Percentiles rank a stretch among this genome's conserved stretches.
phyloP scores from a whole-genome alignment of 2,888 invertebrate species.

The Anorthoa munda region DNA sequence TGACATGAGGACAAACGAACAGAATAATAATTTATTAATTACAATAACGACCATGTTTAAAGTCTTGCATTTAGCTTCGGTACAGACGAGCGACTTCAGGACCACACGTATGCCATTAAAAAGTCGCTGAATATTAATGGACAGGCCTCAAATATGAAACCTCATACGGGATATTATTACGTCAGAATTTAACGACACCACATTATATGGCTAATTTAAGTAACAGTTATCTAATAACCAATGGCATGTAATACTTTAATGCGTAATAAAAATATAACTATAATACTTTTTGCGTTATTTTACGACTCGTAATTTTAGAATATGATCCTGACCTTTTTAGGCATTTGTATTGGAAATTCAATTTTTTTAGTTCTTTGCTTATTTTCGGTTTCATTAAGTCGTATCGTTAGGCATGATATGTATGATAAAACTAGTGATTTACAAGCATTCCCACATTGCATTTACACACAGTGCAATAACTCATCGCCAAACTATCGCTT shows the following conservation, averaged over 20 bases:
- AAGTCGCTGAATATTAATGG: slow-evolving; percentile 58
- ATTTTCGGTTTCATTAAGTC: not conserved
- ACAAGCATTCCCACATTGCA: not conserved
- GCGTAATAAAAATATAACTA: slow-evolving; percentile 36
- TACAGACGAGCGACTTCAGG: slow-evolving; percentile 33
- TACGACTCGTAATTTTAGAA: slow-evolving; percentile 31
- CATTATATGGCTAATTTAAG: slow-evolving; percentile 39
- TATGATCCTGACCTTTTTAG: slow-evolving; percentile 20
- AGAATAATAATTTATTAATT: slow-evolving; percentile 61
- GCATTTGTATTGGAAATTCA: slow-evolving; percentile 14
- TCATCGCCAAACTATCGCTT: slow-evolving; percentile 18
- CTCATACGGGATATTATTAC: slow-evolving; percentile 25
- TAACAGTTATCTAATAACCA: slow-evolving; percentile 44
- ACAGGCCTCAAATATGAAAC: slow-evolving; percentile 31
- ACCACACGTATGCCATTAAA: slow-evolving; percentile 35
- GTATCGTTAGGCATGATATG: not conserved
- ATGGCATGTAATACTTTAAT: slow-evolving; percentile 33
- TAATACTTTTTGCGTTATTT: slow-evolving; percentile 12
- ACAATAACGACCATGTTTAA: slow-evolving; percentile 43
- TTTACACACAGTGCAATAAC: not conserved
- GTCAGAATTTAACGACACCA: slow-evolving; percentile 35
- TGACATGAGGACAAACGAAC: slow-evolving; percentile 48
- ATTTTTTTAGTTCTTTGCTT: not conserved
- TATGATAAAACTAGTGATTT: not conserved
- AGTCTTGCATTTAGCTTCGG: slow-evolving; percentile 10